These are phyloP conservation scores for Archilochus colubris DNA, from an alignment of 2,113 vertebrate species.

Conservation along the genomic window DNA sequence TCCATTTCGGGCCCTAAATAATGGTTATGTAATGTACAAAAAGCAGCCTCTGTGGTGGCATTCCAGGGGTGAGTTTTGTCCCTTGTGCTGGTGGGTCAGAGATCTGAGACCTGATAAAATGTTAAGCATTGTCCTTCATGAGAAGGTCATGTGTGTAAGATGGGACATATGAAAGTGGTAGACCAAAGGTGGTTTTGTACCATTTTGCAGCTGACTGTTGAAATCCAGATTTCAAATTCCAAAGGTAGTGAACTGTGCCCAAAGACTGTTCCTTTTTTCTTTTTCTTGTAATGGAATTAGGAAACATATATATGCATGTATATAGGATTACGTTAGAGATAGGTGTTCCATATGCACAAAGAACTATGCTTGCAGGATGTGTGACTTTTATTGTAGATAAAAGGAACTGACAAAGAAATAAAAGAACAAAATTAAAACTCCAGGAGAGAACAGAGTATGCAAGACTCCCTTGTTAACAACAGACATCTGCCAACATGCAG, in stretches of 20 bases:
- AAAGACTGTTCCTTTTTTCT: background rate
- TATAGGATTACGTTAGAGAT: background rate
- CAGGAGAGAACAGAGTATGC: background rate
- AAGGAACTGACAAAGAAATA: conserved; percentile 50
- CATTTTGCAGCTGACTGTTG: background rate
- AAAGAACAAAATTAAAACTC: conserved; percentile 44
- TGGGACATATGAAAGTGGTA: background rate
- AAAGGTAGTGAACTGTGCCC: background rate
- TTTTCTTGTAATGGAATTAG: background rate
- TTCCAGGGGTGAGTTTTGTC: background rate
- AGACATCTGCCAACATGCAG: background rate
- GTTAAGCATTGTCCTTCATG: background rate
- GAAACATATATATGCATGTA: background rate
- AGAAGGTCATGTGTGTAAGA: background rate
- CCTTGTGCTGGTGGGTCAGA: background rate
- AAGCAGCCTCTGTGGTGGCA: background rate
- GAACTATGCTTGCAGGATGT: background rate
- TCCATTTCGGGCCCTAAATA: conserved; percentile 24
- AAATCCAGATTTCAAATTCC: background rate
- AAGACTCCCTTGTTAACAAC: conserved; percentile 11
- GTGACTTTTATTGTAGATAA: conserved; percentile 16
- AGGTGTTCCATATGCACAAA: background rate
- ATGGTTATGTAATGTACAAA: conserved; percentile 13
- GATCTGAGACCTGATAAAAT: background rate
- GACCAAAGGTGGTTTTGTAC: background rate